These are phyloP conservation scores for Eurystomus gularis DNA, from an alignment of 2,113 vertebrate genomes.

Conservation along the genomic window DNA sequence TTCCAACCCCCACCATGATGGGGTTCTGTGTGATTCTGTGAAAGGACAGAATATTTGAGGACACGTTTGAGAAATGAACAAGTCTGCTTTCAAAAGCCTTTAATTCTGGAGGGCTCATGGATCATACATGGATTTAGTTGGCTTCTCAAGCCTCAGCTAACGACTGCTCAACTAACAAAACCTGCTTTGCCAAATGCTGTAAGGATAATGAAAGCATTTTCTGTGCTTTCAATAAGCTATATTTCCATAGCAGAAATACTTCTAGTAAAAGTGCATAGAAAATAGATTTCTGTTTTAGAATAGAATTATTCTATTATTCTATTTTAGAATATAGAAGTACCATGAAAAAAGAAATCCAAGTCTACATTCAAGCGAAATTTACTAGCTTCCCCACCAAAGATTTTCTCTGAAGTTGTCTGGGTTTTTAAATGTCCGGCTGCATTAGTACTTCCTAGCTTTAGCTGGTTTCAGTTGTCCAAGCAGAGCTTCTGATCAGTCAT, in stretches of 20 bases:
- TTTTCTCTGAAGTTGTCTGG: not conserved
- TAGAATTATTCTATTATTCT: no score
- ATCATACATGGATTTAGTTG: not conserved
- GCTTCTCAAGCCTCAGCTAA: not conserved
- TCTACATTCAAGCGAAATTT: not conserved
- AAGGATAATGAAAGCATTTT: not conserved
- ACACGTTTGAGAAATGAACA: not conserved
- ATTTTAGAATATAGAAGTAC: not conserved
- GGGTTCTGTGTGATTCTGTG: no score
- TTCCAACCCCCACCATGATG: no score
- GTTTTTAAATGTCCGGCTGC: not conserved
- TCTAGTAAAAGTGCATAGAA: not conserved
- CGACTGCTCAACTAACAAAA: not conserved
- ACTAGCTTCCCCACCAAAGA: not conserved
- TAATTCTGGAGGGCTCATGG: rapidly evolving
- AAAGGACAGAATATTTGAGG: not conserved
- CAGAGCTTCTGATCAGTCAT: not conserved
- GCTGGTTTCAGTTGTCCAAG: not conserved
- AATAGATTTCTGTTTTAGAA: not conserved
- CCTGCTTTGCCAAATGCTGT: not conserved
- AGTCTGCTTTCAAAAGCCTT: not conserved
- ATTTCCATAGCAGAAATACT: not conserved
- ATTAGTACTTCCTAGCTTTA: not conserved
- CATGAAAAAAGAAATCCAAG: not conserved
- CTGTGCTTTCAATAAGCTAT: not conserved